Percentiles rank a stretch among this genome's conserved stretches.
Conservation (phyloP, 2,888 invertebrate genomes). For the Sturmia bella region DNA sequence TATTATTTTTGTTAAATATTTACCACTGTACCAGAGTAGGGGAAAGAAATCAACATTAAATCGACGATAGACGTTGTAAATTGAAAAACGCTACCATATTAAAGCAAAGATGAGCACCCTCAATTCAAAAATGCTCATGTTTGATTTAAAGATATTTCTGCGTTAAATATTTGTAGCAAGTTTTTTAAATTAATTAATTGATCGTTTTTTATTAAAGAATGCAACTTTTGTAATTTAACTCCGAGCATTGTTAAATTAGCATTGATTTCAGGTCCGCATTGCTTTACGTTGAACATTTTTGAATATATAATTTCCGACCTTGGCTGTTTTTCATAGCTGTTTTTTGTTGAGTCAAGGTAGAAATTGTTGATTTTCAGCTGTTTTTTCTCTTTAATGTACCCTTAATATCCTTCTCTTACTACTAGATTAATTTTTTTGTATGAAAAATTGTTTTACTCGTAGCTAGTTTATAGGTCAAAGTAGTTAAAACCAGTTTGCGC, state of each 20-base stretch:
- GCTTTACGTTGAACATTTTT: conserved; percentile 18
- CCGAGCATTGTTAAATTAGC: conserved; percentile 9
- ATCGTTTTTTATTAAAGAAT: conserved; percentile 6
- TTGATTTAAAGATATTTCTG: conserved; percentile 18
- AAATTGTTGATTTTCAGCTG: conserved; percentile 12
- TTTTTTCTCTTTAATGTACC: too few species aligned
- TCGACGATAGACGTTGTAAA: conserved; percentile 9
- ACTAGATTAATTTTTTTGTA: too few species aligned
- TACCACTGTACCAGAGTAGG: conserved; percentile 11
- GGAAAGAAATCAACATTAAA: background rate
- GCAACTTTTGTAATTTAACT: conserved; percentile 8
- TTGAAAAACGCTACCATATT: conserved; percentile 18
- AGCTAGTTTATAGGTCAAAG: too few species aligned
- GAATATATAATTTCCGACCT: conserved; percentile 11
- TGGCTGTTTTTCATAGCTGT: conserved; percentile 23
- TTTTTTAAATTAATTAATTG: conserved; percentile 7
- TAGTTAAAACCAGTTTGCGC: too few species aligned
- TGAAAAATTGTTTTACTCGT: too few species aligned
- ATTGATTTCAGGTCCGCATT: conserved; percentile 6
- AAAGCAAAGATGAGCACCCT: background rate
- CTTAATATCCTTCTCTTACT: too few species aligned
- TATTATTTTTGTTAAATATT: background rate
- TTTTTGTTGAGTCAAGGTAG: conserved; percentile 7
- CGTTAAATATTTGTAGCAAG: background rate
- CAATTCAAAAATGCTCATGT: conserved; percentile 6